Percentiles rank a stretch among this genome's conserved stretches.
These are phyloP conservation scores for Bufotes viridis DNA, from an alignment of 2,797 vertebrate genomes.

Conservation along the genomic window DNA sequence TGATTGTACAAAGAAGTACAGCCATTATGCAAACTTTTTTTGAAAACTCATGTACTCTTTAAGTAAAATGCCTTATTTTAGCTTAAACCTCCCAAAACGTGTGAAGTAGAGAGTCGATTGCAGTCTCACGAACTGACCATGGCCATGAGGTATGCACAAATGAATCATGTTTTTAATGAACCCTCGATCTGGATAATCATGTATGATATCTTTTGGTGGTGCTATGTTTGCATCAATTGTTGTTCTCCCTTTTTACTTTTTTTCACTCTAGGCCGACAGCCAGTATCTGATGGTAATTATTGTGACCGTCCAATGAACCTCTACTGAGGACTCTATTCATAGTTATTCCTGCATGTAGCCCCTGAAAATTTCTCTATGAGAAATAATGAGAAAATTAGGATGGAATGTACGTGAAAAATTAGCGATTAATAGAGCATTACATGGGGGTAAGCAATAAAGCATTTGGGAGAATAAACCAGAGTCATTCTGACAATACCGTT, in stretches of 20 bases:
- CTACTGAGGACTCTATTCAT: conserved; percentile 58
- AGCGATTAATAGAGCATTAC: conserved; percentile 62
- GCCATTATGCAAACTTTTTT: no score
- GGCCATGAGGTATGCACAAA: conserved; percentile 25
- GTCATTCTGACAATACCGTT: conserved; percentile 32
- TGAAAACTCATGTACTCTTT: not conserved
- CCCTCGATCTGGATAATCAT: conserved; percentile 53
- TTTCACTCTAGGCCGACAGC: conserved; percentile 42
- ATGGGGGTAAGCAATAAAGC: conserved; percentile 53
- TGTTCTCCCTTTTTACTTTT: conserved; percentile 31
- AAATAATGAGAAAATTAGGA: conserved; percentile 62
- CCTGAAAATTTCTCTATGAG: conserved; percentile 58
- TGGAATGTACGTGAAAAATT: conserved; percentile 61
- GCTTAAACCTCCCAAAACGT: conserved; percentile 21
- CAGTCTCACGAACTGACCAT: conserved; percentile 6
- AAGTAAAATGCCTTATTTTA: conserved; percentile 9
- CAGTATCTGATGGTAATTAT: conserved; percentile 61
- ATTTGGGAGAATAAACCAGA: conserved; percentile 22
- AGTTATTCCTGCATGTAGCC: conserved; percentile 59
- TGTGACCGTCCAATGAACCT: conserved; percentile 60
- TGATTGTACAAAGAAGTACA: no score
- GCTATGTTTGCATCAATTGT: conserved; percentile 49
- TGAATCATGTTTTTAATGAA: conserved; percentile 50
- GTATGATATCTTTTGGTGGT: conserved; percentile 51
- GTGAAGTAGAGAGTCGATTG: not conserved